phyloP scores from a whole-genome alignment of 1,140 invertebrate species.

The Dreissena polymorpha region DNA sequence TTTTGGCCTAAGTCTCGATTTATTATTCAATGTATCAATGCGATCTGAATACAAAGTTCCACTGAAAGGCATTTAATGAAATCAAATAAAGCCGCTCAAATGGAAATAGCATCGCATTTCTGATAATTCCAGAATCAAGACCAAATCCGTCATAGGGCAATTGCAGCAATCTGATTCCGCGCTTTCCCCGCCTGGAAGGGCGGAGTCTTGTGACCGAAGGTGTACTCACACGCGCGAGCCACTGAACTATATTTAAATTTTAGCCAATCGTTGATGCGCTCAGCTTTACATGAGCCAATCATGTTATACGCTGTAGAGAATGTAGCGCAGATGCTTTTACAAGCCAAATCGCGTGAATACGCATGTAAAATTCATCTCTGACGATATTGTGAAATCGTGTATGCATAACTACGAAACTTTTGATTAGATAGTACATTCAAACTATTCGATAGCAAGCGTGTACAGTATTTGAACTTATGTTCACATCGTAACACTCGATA shows the following conservation, averaged over 20 bases:
- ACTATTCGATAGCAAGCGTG: background rate
- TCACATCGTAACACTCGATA: too few species aligned
- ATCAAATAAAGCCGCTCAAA: constrained; percentile 53
- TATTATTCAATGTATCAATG: constrained; percentile 43
- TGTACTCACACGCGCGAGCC: too few species aligned
- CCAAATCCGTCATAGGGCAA: too few species aligned
- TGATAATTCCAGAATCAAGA: too few species aligned
- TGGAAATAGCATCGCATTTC: too few species aligned
- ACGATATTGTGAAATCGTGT: constrained; percentile 47
- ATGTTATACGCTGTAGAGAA: constrained; percentile 26
- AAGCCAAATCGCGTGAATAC: constrained; percentile 45
- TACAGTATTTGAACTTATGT: too few species aligned
- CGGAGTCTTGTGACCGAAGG: too few species aligned
- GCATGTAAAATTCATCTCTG: constrained; percentile 43
- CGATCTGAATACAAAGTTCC: constrained; percentile 56
- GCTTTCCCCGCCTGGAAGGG: too few species aligned
- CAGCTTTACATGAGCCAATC: constrained; percentile 30
- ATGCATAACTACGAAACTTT: constrained; percentile 26
- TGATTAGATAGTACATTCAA: constrained; percentile 48
- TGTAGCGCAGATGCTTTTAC: constrained; percentile 19
- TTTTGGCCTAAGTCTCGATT: constrained; percentile 52
- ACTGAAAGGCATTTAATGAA: constrained; percentile 60
- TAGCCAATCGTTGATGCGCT: constrained; percentile 38
- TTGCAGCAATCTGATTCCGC: too few species aligned
- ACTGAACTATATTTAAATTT: too few species aligned